Base-by-base conservation (phyloP, 2,888 invertebrate species). In the Agonopterix arenella region DNA sequence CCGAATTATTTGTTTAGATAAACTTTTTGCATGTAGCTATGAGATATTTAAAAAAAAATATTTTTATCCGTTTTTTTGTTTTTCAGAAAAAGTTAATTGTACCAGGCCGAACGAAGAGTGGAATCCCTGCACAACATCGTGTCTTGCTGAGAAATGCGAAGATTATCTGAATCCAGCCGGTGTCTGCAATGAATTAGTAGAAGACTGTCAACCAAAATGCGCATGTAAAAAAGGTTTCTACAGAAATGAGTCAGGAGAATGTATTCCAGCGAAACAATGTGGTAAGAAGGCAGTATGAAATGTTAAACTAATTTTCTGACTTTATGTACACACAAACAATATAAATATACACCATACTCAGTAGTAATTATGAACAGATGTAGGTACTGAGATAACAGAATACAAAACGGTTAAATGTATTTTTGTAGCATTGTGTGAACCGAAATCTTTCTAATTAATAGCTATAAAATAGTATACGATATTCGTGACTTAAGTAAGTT, bases 61-160 rank as follows among this genome's bases (percentile, higher is more conserved):
- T 37, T 8, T 10, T 38, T 38, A n/a, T n/a, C n/a, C n/a, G 9
- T 5, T 11, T 11, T 42, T 8, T 42, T 11, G 42, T 1, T 11
- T 42, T 11, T 42, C 42, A 42, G 42, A 2, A 2, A 5, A 5
- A 42, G 42, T 42, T 11, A 11, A 42, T 5, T 79, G 78, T 47
- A 70, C 66, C 0, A 62, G 71, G 49, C 60, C 54, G 4, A 66
- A 76, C 28, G 77, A 77, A 59, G 56, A 61, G 28, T 77, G 66
- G 62, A 50, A 57, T 9, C 46, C 64, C 0, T 60, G 42, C 11
- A 10, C 42, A 0, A 55, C 66, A 0, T 57, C 58, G 9, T 68
- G 70, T 45, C 48, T 63, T 11, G 50, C 55, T 0, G 70, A 73
- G 38, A 51, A 47, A 2, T 73, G 70, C 42, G 50, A 57, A 49